Percentiles rank a stretch among this genome's conserved stretches.
phyloP scores from a whole-genome alignment of 37 sponge, comb jelly and placozoan genomes.

The Trichoplax adhaerens region DNA sequence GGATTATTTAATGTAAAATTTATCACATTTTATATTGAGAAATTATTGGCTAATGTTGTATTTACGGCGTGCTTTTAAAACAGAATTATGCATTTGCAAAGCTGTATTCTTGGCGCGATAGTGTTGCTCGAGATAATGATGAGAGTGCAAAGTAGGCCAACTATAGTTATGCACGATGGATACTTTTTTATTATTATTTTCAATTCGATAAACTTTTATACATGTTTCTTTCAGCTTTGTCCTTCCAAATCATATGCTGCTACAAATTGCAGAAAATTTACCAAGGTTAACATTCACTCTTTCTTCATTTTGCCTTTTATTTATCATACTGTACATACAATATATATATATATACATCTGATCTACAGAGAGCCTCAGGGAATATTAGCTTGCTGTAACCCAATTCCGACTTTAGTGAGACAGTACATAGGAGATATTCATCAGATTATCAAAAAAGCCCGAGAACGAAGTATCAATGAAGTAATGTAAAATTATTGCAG shows the following conservation, averaged over 20 bases:
- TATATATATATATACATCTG: neutral
- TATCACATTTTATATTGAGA: neutral
- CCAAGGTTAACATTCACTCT: constrained; percentile 14
- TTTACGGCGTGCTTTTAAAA: neutral
- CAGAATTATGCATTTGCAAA: constrained; percentile 39
- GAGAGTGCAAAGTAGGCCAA: constrained; percentile 51
- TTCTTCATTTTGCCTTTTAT: constrained; percentile 1
- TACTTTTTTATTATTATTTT: too few species aligned
- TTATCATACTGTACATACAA: neutral
- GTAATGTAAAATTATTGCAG: too few species aligned
- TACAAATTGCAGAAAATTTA: constrained; percentile 70
- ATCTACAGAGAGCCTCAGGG: constrained; percentile 42
- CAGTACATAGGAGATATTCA: constrained; percentile 56
- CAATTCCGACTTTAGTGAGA: constrained; percentile 66
- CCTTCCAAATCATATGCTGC: constrained; percentile 90
- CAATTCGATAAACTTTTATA: too few species aligned
- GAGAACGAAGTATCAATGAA: constrained; percentile 15
- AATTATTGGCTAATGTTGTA: neutral
- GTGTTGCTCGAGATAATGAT: constrained; percentile 66
- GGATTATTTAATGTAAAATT: neutral
- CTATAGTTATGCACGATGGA: neutral
- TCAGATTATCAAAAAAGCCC: constrained; percentile 37
- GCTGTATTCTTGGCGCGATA: constrained; percentile 66
- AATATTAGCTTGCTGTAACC: constrained; percentile 80
- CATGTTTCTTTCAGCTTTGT: constrained; percentile 29